Evolutionary conservation across 2,113 vertebrate species (phyloP).

Genomic region (Centropus unirufus): DNA sequence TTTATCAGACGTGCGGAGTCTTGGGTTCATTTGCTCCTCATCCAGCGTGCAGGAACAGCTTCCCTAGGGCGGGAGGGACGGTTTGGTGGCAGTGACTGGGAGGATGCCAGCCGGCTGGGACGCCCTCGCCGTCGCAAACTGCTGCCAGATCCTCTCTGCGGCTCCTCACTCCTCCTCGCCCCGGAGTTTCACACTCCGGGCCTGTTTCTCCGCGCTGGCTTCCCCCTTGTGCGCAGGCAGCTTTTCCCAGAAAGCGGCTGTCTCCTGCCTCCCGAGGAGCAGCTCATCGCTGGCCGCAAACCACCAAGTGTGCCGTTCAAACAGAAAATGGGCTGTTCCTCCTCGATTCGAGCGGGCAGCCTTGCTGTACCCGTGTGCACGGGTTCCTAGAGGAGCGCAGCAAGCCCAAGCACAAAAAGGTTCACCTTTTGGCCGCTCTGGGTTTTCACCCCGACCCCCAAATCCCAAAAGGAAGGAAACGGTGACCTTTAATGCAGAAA

Average conservation of each 20-base stretch:
- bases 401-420: background rate
- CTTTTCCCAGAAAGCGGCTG: slow-evolving; percentile 25
- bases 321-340: background rate
- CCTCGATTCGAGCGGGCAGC: background rate
- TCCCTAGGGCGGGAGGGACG: background rate
- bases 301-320: background rate
- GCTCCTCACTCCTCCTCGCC: background rate
- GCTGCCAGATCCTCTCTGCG: background rate
- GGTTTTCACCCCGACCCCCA: background rate
- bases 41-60: background rate
- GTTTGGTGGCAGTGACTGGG: background rate
- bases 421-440: background rate
- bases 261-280: slow-evolving; percentile 8
- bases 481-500: background rate
- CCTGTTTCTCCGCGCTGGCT: background rate
- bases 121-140: background rate
- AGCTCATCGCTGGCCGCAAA: background rate
- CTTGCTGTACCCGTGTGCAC: fast-evolving
- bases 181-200: background rate
- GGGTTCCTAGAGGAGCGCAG: background rate
- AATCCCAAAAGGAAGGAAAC: background rate
- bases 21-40: background rate
- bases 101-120: background rate
- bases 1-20: fast-evolving
- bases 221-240: background rate